Evolutionary conservation across 2,888 invertebrate genomes (phyloP).

Genomic region (Acholoe squamosa): DNA sequence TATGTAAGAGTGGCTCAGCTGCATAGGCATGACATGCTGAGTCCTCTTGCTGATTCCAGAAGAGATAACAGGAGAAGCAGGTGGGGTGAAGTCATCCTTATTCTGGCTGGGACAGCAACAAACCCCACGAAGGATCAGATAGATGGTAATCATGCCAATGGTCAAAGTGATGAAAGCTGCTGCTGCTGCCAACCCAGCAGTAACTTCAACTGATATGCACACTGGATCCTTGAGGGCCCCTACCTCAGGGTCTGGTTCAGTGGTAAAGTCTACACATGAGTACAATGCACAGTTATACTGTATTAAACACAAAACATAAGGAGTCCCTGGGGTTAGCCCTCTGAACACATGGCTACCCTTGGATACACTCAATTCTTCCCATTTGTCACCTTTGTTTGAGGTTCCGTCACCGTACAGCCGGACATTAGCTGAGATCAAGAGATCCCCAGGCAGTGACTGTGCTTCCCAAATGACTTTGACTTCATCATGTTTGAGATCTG

Average conservation of each 20-base stretch:
- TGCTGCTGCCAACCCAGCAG: background rate
- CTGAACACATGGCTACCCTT: background rate
- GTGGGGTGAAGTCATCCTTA: background rate
- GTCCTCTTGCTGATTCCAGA: background rate
- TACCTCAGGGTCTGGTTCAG: background rate
- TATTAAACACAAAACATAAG: background rate
- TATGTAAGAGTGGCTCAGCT: background rate
- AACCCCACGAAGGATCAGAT: background rate
- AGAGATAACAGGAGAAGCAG: background rate
- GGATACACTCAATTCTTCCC: background rate
- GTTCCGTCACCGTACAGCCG: background rate
- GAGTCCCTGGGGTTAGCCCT: background rate
- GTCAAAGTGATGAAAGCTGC: background rate
- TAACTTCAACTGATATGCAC: background rate
- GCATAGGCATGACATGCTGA: background rate
- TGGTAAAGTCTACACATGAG: background rate
- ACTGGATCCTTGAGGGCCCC: background rate
- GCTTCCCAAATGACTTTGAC: background rate
- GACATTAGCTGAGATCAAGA: background rate
- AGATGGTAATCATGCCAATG: background rate
- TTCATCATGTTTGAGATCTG: background rate
- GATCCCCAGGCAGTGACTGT: background rate
- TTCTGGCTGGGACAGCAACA: background rate
- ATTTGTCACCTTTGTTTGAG: background rate
- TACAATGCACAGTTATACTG: background rate